These are phyloP conservation scores for Spea multiplicata DNA, from an alignment of 2,113 vertebrate species.

Conservation along the genomic window DNA sequence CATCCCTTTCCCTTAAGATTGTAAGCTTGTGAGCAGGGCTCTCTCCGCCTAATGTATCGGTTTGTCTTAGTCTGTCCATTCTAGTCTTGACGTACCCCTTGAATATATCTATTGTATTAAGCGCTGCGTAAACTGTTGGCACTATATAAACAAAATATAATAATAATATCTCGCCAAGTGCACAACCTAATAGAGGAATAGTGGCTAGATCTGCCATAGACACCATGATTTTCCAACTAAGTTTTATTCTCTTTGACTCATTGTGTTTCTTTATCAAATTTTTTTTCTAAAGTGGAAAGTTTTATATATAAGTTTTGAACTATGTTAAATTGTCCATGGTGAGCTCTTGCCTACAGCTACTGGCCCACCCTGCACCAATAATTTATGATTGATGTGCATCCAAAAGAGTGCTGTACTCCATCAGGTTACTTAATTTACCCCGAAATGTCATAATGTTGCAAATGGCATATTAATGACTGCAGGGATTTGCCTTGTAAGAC, in stretches of 20 bases:
- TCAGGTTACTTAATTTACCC: constrained; percentile 25
- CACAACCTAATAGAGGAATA: background rate
- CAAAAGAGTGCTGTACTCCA: constrained; percentile 1
- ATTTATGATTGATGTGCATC: background rate
- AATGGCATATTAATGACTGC: constrained; percentile 9
- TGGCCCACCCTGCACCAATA: constrained; percentile 2
- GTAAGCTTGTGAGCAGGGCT: too few relatives aligned
- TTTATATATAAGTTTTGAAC: constrained; percentile 1
- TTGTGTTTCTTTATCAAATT: background rate
- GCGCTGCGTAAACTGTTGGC: too few relatives aligned
- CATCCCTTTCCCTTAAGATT: too few relatives aligned
- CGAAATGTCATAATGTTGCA: constrained; percentile 22
- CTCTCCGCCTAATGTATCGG: too few relatives aligned
- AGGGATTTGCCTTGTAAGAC: background rate
- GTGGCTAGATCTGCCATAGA: background rate
- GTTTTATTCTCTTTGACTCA: background rate
- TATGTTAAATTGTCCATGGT: constrained; percentile 1
- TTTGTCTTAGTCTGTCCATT: too few relatives aligned
- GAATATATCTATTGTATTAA: too few relatives aligned
- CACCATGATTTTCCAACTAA: background rate
- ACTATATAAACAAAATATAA: too few relatives aligned
- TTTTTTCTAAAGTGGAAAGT: background rate
- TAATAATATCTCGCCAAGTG: too few relatives aligned
- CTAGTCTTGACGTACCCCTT: too few relatives aligned
- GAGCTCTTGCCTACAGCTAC: background rate